Conservation (phyloP, 2,888 invertebrate genomes). For the Acheta domesticus region DNA sequence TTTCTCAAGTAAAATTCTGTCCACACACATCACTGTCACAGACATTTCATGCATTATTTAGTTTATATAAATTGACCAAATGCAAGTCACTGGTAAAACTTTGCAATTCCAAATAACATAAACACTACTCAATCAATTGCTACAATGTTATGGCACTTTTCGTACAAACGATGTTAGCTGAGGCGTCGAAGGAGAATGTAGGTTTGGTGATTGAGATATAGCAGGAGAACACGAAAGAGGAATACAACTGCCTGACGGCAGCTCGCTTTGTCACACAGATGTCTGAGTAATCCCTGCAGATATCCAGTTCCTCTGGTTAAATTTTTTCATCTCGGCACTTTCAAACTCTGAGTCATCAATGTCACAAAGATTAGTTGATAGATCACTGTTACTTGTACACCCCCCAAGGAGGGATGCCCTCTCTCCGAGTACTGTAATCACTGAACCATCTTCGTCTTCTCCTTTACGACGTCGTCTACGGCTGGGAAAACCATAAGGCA, state of each 20-base stretch:
- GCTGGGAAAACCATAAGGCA: constrained; percentile 54
- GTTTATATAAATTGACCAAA: neutral
- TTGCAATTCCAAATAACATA: neutral
- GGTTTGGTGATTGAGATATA: neutral
- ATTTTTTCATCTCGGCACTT: constrained; percentile 48
- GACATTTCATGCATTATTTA: neutral
- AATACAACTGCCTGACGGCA: constrained; percentile 23
- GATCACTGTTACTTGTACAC: constrained; percentile 74
- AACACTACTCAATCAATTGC: constrained; percentile 18
- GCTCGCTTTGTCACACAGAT: constrained; percentile 46
- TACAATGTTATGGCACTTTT: constrained; percentile 29
- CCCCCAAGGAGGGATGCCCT: constrained; percentile 71
- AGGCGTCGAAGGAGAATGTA: neutral
- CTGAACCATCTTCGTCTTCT: constrained; percentile 41
- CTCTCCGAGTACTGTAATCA: constrained; percentile 53
- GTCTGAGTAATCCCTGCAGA: constrained; percentile 49
- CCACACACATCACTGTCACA: neutral
- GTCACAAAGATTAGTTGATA: constrained; percentile 86
- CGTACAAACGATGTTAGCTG: constrained; percentile 19
- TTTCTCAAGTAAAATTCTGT: neutral
- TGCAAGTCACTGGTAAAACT: neutral
- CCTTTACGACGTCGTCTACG: constrained; percentile 48
- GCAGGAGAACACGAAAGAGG: constrained; percentile 7
- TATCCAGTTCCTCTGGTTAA: constrained; percentile 46
- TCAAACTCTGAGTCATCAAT: constrained; percentile 81